Evolutionary conservation across 2,113 vertebrate species (phyloP), one percentile per base, ranked within the genome.

Genomic region (Tiliqua scincoides): DNA sequence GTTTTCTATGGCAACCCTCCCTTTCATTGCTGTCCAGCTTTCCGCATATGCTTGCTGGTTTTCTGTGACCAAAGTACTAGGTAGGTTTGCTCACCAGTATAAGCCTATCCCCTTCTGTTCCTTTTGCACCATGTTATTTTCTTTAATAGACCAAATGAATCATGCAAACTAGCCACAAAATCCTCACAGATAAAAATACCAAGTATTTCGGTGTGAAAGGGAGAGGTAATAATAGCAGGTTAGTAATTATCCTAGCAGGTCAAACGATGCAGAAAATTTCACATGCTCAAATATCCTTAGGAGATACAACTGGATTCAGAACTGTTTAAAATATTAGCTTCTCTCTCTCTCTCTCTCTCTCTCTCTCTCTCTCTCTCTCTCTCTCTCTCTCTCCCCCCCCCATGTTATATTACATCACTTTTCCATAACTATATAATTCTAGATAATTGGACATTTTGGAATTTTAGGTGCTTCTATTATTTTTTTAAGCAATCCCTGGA

Each of bases 111-210:
- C 8, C 70, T 43, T 62, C 68, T 79, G n/a, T 68, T 79, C 62
- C 52, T 79, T 73, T 62, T 62, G 20, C 30, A 85, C 30, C 57
- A 35, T 80, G 30, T 79, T 86, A 86, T 80, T 80, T 73, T 72
- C 77, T 59, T 73, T 80, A 57, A n/a, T 68, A 86, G 40, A 80
- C 57, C 85, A 73, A 86, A 80, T 73, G 85, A 86, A 86, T 80
- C 85, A 80, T 72, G 70, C 68, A 86, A 79, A 86, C 68, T 63
- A 86, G n/a, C 85, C 68, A 73, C 59, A 80, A 35, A 86, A 43
- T 86, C 71, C 78, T 61, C 78, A 86, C 52, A 86, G 77, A 80
- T 86, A 86, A 86, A 86, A 86, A 86, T 86, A 86, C 40, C 68
- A 85, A 52, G 68, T 72, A 86, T 86, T 86, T 81, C 68, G 54